Evolutionary conservation across 2,888 invertebrate species (phyloP).

Genomic region (Icerya purchasi): DNA sequence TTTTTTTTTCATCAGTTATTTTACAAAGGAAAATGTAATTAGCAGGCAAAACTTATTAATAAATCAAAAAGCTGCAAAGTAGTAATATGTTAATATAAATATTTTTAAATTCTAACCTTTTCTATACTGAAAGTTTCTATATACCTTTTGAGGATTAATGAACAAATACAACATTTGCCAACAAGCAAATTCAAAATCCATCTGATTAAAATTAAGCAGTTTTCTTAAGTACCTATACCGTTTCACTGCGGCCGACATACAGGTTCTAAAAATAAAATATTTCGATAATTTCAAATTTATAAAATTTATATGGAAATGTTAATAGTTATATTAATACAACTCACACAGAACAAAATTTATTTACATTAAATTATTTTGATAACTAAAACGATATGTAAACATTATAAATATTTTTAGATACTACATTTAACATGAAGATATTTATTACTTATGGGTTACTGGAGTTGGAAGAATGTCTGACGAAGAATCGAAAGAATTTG

Average conservation of each 20-base stretch:
- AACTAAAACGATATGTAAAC: no score
- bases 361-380: not conserved
- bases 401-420: no score
- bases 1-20: no score
- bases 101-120: conserved; percentile 54
- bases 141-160: conserved; percentile 85
- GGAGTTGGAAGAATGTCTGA: conserved; percentile 18
- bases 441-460: conserved; percentile 20
- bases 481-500: not conserved
- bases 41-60: no score
- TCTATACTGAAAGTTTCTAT: conserved; percentile 88
- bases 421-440: no score
- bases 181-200: conserved; percentile 98
- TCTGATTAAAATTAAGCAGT: conserved; percentile 76
- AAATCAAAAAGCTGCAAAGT: not conserved
- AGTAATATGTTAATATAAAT: not conserved
- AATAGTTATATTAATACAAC: no score
- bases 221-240: conserved; percentile 67
- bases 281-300: no score
- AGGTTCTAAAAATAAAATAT: conserved; percentile 35
- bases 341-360: no score
- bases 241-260: conserved; percentile 68
- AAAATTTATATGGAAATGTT: no score
- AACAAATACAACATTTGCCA: conserved; percentile 98
- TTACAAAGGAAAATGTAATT: no score